Conservation (phyloP, 1,140 invertebrate genomes). For the Anastrepha ludens region DNA sequence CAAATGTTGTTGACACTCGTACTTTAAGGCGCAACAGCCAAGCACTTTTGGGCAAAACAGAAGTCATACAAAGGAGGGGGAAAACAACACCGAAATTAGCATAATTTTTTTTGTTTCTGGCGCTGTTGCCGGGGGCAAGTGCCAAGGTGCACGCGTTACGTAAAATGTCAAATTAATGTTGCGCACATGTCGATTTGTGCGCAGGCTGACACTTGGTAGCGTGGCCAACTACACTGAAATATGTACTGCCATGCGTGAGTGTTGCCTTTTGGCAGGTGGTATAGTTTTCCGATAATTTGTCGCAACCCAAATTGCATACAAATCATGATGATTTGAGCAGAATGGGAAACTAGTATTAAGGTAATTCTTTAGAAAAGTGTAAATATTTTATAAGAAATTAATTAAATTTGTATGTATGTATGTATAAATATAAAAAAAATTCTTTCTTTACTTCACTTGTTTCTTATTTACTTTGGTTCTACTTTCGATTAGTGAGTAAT, state of each 20-base stretch:
- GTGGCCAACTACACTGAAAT: not conserved
- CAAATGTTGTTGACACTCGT: not conserved
- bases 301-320: not conserved
- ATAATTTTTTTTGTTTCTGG: not conserved
- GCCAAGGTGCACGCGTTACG: constrained; percentile 43
- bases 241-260: not conserved
- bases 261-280: constrained; percentile 2
- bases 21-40: not conserved
- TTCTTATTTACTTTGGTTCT: too few relatives aligned
- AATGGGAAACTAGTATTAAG: too few relatives aligned
- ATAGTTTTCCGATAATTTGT: constrained; percentile 26
- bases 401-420: too few relatives aligned
- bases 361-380: not conserved
- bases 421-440: too few relatives aligned
- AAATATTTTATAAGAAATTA: too few relatives aligned
- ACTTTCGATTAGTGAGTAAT: too few relatives aligned
- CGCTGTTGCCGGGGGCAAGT: not conserved
- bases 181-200: constrained; percentile 26
- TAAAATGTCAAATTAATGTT: constrained; percentile 52
- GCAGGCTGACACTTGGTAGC: not conserved
- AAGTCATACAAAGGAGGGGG: not conserved
- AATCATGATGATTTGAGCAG: not conserved
- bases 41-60: not conserved
- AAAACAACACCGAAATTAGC: not conserved
- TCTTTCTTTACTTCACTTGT: too few relatives aligned